A percentile compares a stretch with the other conserved stretches of the same genome.
Conservation (phyloP, 2,113 vertebrate genomes). For the Macaca fascicularis region T2T-MFA8v1.1 NC_088384.1:97466501-97467000, state of each 20-base stretch:
- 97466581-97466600: slow-evolving; percentile 94
- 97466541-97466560: slow-evolving; percentile 94
- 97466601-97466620: slow-evolving; percentile 91
- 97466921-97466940: slow-evolving; percentile 81
- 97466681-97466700: neutral
- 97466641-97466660: neutral
- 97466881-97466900: slow-evolving; percentile 90
- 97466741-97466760: neutral
- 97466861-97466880: slow-evolving; percentile 60
- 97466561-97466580: slow-evolving; percentile 90
- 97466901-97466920: slow-evolving; percentile 89
- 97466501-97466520: neutral
- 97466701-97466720: neutral
- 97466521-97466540: slow-evolving; percentile 83
- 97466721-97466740: neutral
- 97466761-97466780: accelerated
- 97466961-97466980: neutral
- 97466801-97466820: slow-evolving; percentile 85
- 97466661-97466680: neutral
- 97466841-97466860: slow-evolving; percentile 91
- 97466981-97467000: neutral
- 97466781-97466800: neutral
- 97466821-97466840: slow-evolving; percentile 91
- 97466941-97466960: slow-evolving; percentile 30
- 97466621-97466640: slow-evolving; percentile 94